Evolutionary conservation across 2,888 invertebrate species (phyloP).

Genomic region (Tipula confusa): DNA sequence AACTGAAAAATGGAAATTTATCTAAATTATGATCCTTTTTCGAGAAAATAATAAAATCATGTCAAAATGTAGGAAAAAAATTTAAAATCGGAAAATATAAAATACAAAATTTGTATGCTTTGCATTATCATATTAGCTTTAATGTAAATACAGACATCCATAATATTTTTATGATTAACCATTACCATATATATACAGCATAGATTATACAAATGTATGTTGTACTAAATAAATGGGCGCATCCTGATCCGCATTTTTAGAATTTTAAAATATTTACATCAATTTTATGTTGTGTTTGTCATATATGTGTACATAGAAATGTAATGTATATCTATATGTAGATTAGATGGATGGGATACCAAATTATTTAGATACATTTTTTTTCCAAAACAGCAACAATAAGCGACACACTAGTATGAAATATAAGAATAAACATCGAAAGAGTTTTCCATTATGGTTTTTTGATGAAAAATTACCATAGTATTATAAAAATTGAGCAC

Average conservation of each 20-base stretch:
- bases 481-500: too few species aligned
- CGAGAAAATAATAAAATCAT: neutral
- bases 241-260: neutral
- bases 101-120: neutral
- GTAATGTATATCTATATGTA: neutral
- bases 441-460: too few species aligned
- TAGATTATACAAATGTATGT: neutral
- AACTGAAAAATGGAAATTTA: neutral
- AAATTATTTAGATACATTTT: neutral
- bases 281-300: neutral
- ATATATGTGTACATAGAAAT: neutral
- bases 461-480: too few species aligned
- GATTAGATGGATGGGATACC: too few species aligned
- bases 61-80: conserved; percentile 3
- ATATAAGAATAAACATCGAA: too few species aligned
- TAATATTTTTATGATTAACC: conserved; percentile 20
- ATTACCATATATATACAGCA: neutral
- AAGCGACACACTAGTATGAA: too few species aligned
- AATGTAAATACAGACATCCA: neutral
- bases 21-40: neutral
- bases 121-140: conserved; percentile 9
- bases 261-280: neutral
- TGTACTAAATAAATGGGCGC: neutral
- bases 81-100: neutral
- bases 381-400: too few species aligned